These are phyloP conservation scores for Listronotus bonariensis DNA, from an alignment of 1,140 invertebrate species.

Conservation along the genomic window DNA sequence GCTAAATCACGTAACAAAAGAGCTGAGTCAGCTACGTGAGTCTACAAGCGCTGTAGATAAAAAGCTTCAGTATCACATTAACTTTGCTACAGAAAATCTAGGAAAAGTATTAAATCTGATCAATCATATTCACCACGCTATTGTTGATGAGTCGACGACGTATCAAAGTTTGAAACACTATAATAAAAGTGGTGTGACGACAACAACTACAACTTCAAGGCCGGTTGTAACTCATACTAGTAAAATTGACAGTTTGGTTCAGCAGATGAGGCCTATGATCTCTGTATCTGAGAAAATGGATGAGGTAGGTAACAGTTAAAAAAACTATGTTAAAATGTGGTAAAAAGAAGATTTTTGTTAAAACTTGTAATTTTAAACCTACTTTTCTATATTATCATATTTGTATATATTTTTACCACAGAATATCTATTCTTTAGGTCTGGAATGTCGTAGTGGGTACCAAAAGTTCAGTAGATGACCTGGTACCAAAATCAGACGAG, in stretches of 20 bases:
- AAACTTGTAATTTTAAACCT: too few species aligned
- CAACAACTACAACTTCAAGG: conserved; percentile 60
- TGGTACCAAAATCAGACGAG: conserved; percentile 84
- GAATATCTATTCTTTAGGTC: conserved; percentile 56
- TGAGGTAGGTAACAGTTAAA: too few species aligned
- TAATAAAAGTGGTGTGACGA: conserved; percentile 24
- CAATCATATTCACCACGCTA: conserved; percentile 77
- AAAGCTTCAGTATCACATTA: conserved; percentile 83
- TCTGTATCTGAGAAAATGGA: conserved; percentile 89
- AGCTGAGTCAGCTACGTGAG: conserved; percentile 72
- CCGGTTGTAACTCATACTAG: conserved; percentile 64
- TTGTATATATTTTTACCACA: too few species aligned
- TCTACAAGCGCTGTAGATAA: conserved; percentile 78
- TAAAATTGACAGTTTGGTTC: conserved; percentile 76
- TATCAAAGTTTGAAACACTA: conserved; percentile 42
- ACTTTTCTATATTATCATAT: too few species aligned
- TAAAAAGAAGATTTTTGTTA: too few species aligned
- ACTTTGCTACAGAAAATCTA: conserved; percentile 78
- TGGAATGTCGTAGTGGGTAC: conserved; percentile 87
- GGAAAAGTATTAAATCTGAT: conserved; percentile 76
- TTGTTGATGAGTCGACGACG: conserved; percentile 65
- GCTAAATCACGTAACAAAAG: conserved; percentile 73
- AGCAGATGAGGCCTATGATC: conserved; percentile 80
- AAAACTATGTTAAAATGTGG: too few species aligned
- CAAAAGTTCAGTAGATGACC: conserved; percentile 80